These are phyloP conservation scores for Okamejei kenojei DNA, from an alignment of 2,797 vertebrate species.

Conservation along the genomic window DNA sequence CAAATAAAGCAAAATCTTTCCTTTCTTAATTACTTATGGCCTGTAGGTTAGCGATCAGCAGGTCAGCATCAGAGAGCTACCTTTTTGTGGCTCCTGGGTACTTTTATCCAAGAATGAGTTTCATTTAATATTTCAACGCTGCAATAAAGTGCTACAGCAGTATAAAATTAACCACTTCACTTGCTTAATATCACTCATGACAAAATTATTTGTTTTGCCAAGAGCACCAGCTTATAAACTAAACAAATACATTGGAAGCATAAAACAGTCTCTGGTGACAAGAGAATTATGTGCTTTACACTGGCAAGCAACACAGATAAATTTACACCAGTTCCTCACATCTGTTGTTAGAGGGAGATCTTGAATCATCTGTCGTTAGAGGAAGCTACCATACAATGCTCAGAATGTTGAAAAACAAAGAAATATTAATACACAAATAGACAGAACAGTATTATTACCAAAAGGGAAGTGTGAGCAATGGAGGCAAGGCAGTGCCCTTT, in stretches of 20 bases:
- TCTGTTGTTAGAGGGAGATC: background rate
- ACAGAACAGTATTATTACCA: background rate
- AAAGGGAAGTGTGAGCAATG: background rate
- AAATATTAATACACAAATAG: background rate
- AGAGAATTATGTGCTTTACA: too few relatives aligned
- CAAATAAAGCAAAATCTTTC: too few relatives aligned
- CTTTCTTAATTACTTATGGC: background rate
- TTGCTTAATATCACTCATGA: background rate
- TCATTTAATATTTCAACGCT: background rate
- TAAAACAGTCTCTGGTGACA: too few relatives aligned
- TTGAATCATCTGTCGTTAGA: background rate
- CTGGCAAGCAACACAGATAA: background rate
- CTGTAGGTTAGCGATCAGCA: background rate
- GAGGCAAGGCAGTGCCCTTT: too few relatives aligned
- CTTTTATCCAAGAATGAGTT: background rate
- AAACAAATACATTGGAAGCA: background rate
- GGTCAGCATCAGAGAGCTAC: background rate
- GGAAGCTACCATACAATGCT: background rate
- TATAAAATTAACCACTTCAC: background rate
- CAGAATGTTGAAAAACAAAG: background rate
- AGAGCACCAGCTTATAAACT: background rate
- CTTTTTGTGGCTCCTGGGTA: background rate
- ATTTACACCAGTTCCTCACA: background rate
- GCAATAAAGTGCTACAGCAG: background rate
- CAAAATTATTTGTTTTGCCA: background rate